These are phyloP conservation scores for Oreocharis arfaki DNA, from an alignment of 2,113 vertebrate species.

Conservation along the genomic window DNA sequence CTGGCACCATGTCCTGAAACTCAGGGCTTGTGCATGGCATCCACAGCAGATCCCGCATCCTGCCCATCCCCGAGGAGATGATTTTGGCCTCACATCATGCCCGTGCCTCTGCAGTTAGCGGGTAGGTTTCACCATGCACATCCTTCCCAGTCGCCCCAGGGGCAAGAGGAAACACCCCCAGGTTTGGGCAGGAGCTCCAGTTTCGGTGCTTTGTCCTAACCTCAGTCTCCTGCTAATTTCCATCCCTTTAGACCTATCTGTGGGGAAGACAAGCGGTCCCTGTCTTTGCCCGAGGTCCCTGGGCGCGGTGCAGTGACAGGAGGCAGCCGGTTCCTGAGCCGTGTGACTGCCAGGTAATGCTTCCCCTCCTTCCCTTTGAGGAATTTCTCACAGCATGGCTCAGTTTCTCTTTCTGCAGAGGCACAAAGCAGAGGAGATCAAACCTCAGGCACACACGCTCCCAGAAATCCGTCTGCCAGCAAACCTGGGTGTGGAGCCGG, in stretches of 20 bases:
- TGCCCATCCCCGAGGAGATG: neutral
- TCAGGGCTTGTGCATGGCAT: neutral
- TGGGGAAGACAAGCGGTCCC: neutral
- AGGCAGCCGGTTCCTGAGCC: neutral
- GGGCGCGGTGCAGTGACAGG: neutral
- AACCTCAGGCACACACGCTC: neutral
- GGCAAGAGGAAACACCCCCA: neutral
- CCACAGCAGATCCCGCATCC: neutral
- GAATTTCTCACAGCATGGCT: neutral
- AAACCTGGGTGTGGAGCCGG: neutral
- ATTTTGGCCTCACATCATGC: neutral
- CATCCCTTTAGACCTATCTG: neutral
- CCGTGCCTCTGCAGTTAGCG: fast-evolving
- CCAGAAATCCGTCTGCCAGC: neutral
- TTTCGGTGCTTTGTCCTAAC: neutral
- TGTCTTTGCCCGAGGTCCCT: fast-evolving
- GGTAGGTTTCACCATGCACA: fast-evolving
- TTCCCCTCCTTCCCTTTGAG: neutral
- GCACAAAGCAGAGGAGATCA: conserved; percentile 9
- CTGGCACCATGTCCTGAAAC: neutral
- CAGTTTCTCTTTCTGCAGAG: neutral
- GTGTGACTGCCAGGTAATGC: neutral
- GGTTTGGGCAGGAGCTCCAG: neutral
- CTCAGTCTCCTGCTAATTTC: neutral
- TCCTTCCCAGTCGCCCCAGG: neutral